Percentiles rank a stretch among this genome's conserved stretches.
Conservation (phyloP, 2,888 invertebrate genomes). For the Cephus runcator region DNA sequence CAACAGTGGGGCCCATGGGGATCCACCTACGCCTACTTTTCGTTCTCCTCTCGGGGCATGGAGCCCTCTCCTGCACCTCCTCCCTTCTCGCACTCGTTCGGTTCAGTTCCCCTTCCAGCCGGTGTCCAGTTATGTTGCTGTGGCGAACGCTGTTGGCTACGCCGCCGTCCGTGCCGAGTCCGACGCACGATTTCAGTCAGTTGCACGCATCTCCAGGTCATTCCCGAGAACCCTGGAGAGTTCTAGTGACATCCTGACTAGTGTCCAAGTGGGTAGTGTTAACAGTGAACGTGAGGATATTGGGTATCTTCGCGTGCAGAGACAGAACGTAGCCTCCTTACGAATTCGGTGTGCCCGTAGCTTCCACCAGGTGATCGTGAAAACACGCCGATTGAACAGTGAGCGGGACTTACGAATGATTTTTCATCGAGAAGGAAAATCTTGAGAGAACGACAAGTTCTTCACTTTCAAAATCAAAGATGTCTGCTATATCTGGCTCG, state of each 20-base stretch:
- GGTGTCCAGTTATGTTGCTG: constrained; percentile 63
- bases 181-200: background rate
- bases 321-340: background rate
- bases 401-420: background rate
- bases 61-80: constrained; percentile 14
- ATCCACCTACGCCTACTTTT: constrained; percentile 29
- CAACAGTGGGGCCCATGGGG: constrained; percentile 9
- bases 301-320: background rate
- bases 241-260: constrained; percentile 17
- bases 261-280: constrained; percentile 2
- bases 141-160: constrained; percentile 45
- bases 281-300: constrained; percentile 5
- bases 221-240: background rate
- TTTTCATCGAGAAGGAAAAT: background rate
- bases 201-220: constrained; percentile 1
- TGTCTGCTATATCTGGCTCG: background rate
- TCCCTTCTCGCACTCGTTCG: constrained; percentile 29
- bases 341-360: background rate
- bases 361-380: constrained; percentile 2
- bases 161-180: constrained; percentile 29
- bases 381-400: background rate
- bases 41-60: constrained; percentile 8
- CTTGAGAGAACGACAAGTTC: background rate
- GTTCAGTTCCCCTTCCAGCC: constrained; percentile 63
- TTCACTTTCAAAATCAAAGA: background rate